Evolutionary conservation across 2,113 vertebrate species (phyloP).

Genomic region (Oncorhynchus mykiss): DNA sequence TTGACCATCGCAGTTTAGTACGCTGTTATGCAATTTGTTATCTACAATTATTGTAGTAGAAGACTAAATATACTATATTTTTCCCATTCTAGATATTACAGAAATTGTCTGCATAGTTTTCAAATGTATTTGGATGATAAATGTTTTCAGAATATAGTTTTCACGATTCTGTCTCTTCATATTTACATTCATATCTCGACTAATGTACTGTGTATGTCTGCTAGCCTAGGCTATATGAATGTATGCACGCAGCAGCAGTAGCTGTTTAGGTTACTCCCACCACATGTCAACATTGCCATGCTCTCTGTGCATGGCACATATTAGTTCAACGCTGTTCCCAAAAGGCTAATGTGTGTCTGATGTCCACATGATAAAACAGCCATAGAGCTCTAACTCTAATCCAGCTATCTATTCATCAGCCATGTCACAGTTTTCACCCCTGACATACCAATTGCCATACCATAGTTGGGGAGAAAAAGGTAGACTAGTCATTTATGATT

Average conservation of each 20-base stretch:
- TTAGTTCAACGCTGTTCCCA: slow-evolving; percentile 58
- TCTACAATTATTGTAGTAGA: too few species aligned
- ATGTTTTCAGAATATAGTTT: too few species aligned
- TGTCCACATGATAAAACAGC: slow-evolving; percentile 47
- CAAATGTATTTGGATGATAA: too few species aligned
- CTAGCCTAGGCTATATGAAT: too few species aligned
- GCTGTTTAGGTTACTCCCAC: neutral
- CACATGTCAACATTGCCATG: slow-evolving; percentile 13
- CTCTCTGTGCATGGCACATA: slow-evolving; percentile 32
- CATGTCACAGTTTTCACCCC: slow-evolving; percentile 19
- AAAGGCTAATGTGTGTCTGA: slow-evolving; percentile 59
- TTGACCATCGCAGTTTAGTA: neutral
- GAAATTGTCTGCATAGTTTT: too few species aligned
- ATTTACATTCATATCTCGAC: too few species aligned
- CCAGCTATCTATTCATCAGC: slow-evolving; percentile 39
- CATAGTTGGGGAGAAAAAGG: neutral
- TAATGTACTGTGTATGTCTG: too few species aligned
- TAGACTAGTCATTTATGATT: neutral
- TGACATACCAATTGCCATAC: neutral
- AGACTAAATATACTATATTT: too few species aligned
- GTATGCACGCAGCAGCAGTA: neutral
- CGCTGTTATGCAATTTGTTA: neutral
- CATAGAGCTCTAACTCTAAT: slow-evolving; percentile 49
- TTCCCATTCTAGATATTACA: too few species aligned
- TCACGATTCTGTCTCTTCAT: too few species aligned